A percentile compares a stretch with the other conserved stretches of the same genome.
phyloP scores from a whole-genome alignment of 2,888 invertebrate genomes.

The Fragum fragum region DNA sequence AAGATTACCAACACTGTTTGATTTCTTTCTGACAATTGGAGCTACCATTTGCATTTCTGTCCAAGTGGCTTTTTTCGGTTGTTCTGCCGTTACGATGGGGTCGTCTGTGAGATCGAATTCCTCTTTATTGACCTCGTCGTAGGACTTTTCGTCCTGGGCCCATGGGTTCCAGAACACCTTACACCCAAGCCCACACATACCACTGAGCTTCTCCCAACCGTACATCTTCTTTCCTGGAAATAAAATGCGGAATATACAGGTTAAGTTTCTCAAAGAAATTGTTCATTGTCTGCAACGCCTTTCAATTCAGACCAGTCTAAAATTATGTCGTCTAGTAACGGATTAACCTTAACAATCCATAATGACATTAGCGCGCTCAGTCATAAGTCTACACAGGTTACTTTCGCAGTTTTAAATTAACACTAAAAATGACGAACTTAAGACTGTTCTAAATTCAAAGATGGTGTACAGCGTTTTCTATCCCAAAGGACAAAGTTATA shows the following conservation, averaged over 20 bases:
- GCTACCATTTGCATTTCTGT: slow-evolving; percentile 48
- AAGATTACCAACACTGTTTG: slow-evolving; percentile 51
- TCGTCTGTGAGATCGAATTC: slow-evolving; percentile 31
- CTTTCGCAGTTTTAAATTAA: not conserved
- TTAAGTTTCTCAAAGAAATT: too few relatives aligned
- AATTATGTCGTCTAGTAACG: too few relatives aligned
- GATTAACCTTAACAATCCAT: too few relatives aligned
- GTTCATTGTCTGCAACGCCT: too few relatives aligned
- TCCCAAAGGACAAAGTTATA: too few relatives aligned
- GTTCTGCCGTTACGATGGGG: slow-evolving; percentile 44
- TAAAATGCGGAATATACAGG: too few relatives aligned
- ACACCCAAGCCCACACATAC: slow-evolving; percentile 59
- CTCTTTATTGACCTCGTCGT: slow-evolving; percentile 55
- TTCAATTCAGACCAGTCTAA: too few relatives aligned
- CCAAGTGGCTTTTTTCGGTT: slow-evolving; percentile 61
- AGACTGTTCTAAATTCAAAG: too few relatives aligned
- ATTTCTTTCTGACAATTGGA: slow-evolving; percentile 62
- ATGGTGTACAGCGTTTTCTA: too few relatives aligned
- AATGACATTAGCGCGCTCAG: not conserved
- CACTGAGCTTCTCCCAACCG: slow-evolving; percentile 60
- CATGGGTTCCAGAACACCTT: slow-evolving; percentile 58
- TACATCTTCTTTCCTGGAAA: slow-evolving; percentile 52
- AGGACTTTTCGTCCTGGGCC: slow-evolving; percentile 43
- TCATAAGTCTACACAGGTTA: not conserved
- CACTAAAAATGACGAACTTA: too few relatives aligned